Evolutionary conservation across 2,797 vertebrate genomes (phyloP).

Genomic region (Caiman crocodilus): DNA sequence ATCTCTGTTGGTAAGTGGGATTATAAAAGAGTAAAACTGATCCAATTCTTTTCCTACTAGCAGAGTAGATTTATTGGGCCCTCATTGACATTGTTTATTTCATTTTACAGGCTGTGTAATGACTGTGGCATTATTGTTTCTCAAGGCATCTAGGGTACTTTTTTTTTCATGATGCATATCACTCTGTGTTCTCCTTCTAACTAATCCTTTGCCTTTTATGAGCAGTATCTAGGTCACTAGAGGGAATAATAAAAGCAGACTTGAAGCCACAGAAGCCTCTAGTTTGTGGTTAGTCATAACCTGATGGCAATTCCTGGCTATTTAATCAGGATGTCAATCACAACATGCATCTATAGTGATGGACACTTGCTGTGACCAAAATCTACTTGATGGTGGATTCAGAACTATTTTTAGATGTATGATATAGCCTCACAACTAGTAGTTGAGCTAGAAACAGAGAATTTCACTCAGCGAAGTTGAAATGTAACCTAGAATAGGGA

Average conservation of each 20-base stretch:
- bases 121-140: not conserved
- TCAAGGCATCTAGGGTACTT: not conserved
- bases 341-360: not conserved
- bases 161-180: not conserved
- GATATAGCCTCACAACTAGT: not conserved
- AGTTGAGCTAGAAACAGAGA: not conserved
- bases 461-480: not conserved
- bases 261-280: not conserved
- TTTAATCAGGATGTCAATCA: not conserved
- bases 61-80: not conserved
- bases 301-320: not conserved
- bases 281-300: not conserved
- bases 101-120: not conserved
- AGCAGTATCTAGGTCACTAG: not conserved
- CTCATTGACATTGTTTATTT: not conserved
- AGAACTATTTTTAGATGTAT: not conserved
- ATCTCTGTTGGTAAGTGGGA: too few species aligned
- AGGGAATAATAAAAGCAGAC: not conserved
- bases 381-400: not conserved
- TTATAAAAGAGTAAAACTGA: too few species aligned
- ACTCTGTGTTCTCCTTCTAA: not conserved
- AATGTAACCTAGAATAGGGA: not conserved
- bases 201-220: not conserved
- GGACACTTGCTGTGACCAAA: not conserved
- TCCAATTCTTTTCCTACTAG: too few species aligned